Evolutionary conservation across 2,113 vertebrate genomes (phyloP), one percentile per base, ranked within the genome.

Genomic region (Bothrops jararaca): DNA sequence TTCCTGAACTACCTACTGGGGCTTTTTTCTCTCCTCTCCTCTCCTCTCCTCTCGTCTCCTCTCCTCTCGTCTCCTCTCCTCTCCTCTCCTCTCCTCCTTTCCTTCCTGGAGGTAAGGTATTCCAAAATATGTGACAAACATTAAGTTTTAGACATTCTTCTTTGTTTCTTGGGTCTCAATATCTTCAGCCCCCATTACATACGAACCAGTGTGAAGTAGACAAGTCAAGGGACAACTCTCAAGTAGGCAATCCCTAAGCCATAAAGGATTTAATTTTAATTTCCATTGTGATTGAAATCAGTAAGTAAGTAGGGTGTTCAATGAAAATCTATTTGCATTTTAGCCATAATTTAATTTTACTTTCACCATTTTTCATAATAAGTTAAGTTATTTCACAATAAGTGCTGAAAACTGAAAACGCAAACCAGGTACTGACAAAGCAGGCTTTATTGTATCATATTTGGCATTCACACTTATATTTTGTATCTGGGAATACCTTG

Each of bases 381-480:
- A 95, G 93, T 96, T 50, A 50, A 50, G 48, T 50, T 50, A 50
- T 90, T 95, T 95, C 90, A 90, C 94, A 97, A 93, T 95, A 95
- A 95, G 93, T 96, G 94, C 96, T 97, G 95, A 97, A 95, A 97
- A 94, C 54, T 92, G 89, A 91, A 97, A 96, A 95, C 92, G 92
- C 88, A 95, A 94, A 97, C 93, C 92, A 96, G 96, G 50, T 90
- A 91, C 88, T 20, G 58, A 91, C 89, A 96, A 92, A 91, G 94
- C n/a, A 57, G 56, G 86, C 10, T 52, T 80, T 92, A 95, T 96
- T 95, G 56, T 89, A 34, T 58, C 5, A 29, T 90, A 58, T 86
- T 86, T 69, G 57, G 91, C 89, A 85, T 95, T 90, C 91, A 69
- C 57, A 91, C 95, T 97, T 96, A 95, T 89, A 92, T 97, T 97